These are phyloP conservation scores for Notarius lentiginosus DNA, from an alignment of 2,113 vertebrate genomes.

Conservation along the genomic window DNA sequence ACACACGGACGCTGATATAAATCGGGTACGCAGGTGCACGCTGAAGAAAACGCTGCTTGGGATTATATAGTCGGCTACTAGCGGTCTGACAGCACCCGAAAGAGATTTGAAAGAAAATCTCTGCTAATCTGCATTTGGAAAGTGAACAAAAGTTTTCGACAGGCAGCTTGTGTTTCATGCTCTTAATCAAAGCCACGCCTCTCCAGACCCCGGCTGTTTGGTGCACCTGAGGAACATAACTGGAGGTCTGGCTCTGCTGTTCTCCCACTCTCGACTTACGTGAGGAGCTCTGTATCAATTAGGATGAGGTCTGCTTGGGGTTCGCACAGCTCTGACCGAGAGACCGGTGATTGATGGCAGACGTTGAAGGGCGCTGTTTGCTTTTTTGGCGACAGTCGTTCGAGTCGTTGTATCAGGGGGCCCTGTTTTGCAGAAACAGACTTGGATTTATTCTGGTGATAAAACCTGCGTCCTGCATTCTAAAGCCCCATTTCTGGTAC, in stretches of 20 bases:
- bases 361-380: conserved; percentile 64
- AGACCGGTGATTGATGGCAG: conserved; percentile 63
- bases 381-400: conserved; percentile 64
- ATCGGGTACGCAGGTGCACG: conserved; percentile 48
- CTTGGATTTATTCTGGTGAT: conserved; percentile 67
- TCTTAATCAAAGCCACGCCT: conserved; percentile 51
- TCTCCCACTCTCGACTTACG: conserved; percentile 60
- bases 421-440: conserved; percentile 55
- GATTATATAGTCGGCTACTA: conserved; percentile 43
- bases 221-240: conserved; percentile 50
- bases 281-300: conserved; percentile 55
- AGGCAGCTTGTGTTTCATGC: conserved; percentile 45
- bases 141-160: conserved; percentile 46
- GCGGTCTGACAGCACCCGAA: conserved; percentile 43
- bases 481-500: conserved; percentile 36
- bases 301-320: conserved; percentile 35
- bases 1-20: conserved; percentile 40
- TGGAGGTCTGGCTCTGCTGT: conserved; percentile 31
- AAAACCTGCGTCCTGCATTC: conserved; percentile 59
- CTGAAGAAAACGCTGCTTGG: conserved; percentile 31
- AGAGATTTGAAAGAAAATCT: conserved; percentile 49
- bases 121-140: conserved; percentile 53
- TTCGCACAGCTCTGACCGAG: conserved; percentile 49
- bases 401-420: conserved; percentile 59
- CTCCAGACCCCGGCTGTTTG: conserved; percentile 31